Percentiles rank a stretch among this genome's conserved stretches.
These are phyloP conservation scores for Anguilla obscura DNA, from an alignment of 2,797 vertebrate genomes.

Conservation along the genomic window DNA sequence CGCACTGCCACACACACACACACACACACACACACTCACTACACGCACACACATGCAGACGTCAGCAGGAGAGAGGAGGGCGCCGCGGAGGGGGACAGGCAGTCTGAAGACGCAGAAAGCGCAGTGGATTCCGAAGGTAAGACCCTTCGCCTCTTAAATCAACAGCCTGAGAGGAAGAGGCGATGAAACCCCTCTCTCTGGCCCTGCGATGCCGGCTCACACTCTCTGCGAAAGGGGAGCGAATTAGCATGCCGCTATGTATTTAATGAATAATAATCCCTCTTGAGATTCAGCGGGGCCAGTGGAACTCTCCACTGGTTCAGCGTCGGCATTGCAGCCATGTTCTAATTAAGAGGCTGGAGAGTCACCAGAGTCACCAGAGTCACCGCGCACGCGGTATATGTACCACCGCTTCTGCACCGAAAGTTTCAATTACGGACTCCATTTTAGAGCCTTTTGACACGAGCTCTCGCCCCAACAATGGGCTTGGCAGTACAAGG, in stretches of 20 bases:
- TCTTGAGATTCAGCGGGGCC: constrained; percentile 13
- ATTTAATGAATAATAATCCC: constrained; percentile 24
- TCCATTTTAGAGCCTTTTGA: neutral
- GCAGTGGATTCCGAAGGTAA: constrained; percentile 21
- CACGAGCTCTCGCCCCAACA: neutral
- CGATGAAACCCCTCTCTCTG: neutral
- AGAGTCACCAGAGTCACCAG: neutral
- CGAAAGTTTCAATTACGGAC: neutral
- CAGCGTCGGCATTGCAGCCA: constrained; percentile 22
- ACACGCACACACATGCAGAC: neutral
- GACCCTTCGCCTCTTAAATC: neutral
- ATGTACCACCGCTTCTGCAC: neutral
- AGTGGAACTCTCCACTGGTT: constrained; percentile 25
- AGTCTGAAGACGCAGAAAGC: constrained; percentile 16
- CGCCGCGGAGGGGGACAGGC: neutral
- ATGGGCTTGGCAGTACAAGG: neutral
- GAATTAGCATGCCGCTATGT: neutral
- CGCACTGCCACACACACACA: too few species aligned
- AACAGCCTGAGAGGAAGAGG: neutral
- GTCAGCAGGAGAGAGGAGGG: neutral
- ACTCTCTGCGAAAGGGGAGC: neutral
- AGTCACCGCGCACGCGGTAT: neutral
- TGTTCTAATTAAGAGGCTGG: constrained; percentile 30
- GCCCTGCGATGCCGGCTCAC: neutral
- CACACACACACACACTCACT: neutral